Evolutionary conservation across 2,113 vertebrate species (phyloP), one percentile per base, ranked within the genome.

Genomic region (Micromys minutus): DNA sequence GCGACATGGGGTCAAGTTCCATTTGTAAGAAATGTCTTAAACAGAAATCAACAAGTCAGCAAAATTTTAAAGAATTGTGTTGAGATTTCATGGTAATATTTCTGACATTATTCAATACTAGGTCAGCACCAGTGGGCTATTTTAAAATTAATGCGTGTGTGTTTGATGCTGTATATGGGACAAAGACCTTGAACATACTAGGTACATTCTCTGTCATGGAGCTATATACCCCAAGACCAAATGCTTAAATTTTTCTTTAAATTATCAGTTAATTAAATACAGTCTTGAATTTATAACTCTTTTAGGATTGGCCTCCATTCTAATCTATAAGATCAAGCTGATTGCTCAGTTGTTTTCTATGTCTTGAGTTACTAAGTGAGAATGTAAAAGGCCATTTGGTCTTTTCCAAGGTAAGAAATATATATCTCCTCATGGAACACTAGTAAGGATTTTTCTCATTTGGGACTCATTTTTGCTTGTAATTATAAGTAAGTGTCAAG

Each of bases 401-500:
- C 19, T 94, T 90, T 75, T 75, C 22, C 19, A 84, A 89, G 80
- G 13, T 91, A 57, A 4, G n/a, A 93, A 96, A 79, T 65, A 67
- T 29, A 0, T 16, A 42, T 75, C 10, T 86, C 75, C 22, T 80
- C 24, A 22, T 74, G 4, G 8, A 87, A 61, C 34, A 39, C 22
- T 80, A 16, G 34, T 72, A 91, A 87, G 9, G 57, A 84, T 80
- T 84, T 87, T 89, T 93, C 79, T 96, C 86, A 80, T n/a, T 39
- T 36, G 84, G 29, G 57, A 57, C 31, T 63, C 86, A 50, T 92
- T 93, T 93, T 87, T 91, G 13, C 84, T 17, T 96, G 34, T 61
- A 84, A 87, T 94, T 95, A 76, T 89, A 90, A 94, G 91, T 94
- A 80, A 90, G 76, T 74, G 29, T 94, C 88, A 94, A 87, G 52